Conservation (phyloP, 1,140 invertebrate species). For the Hylaeus anthracinus region DNA sequence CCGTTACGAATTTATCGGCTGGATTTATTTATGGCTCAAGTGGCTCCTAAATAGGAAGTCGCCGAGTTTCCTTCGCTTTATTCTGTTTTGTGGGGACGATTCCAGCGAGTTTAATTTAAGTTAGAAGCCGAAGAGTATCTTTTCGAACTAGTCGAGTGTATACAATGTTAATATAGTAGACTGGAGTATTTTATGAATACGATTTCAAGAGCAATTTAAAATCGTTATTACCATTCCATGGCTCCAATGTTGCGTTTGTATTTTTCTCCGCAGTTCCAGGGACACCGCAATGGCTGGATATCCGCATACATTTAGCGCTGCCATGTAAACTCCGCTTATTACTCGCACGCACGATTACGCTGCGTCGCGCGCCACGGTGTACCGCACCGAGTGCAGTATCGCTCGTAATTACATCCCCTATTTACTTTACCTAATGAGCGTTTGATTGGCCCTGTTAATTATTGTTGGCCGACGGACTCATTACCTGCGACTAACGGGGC, state of each 20-base stretch:
- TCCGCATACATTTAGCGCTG: constrained; percentile 8
- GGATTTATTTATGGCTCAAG: no score
- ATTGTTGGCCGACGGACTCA: constrained; percentile 48
- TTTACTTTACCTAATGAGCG: constrained; percentile 58
- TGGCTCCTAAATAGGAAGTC: no score
- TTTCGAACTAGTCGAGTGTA: no score
- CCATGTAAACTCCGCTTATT: constrained; percentile 47
- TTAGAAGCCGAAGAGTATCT: no score
- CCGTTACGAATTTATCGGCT: not conserved
- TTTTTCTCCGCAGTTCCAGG: not conserved
- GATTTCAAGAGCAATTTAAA: no score
- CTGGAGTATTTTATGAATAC: no score
- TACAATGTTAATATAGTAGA: no score
- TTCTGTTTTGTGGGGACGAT: no score
- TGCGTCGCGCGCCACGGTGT: constrained; percentile 4
- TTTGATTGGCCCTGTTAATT: constrained; percentile 60
- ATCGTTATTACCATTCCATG: no score
- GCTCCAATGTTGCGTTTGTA: no score
- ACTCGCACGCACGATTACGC: constrained; percentile 44
- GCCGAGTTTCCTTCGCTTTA: no score
- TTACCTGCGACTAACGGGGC: constrained; percentile 51
- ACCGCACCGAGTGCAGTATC: constrained; percentile 36
- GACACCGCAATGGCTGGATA: constrained; percentile 14
- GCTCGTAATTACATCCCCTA: constrained; percentile 48
- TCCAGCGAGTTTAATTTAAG: no score